Evolutionary conservation across 2,888 invertebrate species (phyloP).

Genomic region (Crepidodera aurea): DNA sequence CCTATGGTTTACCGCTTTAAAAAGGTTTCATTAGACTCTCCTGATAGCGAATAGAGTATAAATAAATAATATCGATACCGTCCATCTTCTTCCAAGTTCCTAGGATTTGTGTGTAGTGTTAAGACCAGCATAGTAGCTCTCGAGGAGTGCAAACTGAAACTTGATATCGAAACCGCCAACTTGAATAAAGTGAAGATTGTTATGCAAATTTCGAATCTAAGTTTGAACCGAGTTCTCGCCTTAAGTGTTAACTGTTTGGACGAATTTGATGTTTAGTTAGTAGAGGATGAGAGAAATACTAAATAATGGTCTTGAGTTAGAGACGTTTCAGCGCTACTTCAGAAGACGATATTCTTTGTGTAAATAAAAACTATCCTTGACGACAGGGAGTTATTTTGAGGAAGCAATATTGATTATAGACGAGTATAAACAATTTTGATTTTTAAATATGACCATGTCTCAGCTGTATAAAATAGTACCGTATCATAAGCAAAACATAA

Average conservation of each 20-base stretch:
- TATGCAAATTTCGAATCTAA: constrained; percentile 29
- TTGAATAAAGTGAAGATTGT: constrained; percentile 27
- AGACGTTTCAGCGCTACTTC: constrained; percentile 1
- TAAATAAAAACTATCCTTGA: no score
- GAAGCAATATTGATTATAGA: no score
- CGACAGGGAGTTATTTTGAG: no score
- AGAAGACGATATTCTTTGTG: not conserved
- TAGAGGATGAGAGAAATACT: constrained; percentile 6
- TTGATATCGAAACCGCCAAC: constrained; percentile 16
- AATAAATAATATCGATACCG: not conserved
- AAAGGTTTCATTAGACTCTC: no score
- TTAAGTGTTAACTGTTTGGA: constrained; percentile 25
- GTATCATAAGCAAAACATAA: no score
- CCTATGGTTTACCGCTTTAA: no score
- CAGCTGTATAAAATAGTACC: no score
- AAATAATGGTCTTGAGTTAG: constrained; percentile 6
- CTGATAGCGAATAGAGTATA: no score
- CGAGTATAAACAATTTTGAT: no score
- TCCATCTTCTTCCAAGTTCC: not conserved
- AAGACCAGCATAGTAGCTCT: not conserved
- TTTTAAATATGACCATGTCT: no score
- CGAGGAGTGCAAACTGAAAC: constrained; percentile 24
- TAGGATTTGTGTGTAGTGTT: no score
- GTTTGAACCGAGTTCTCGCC: constrained; percentile 26
- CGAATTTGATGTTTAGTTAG: constrained; percentile 26